phyloP scores from a whole-genome alignment of 2,888 invertebrate species.

The Timema podura region DNA sequence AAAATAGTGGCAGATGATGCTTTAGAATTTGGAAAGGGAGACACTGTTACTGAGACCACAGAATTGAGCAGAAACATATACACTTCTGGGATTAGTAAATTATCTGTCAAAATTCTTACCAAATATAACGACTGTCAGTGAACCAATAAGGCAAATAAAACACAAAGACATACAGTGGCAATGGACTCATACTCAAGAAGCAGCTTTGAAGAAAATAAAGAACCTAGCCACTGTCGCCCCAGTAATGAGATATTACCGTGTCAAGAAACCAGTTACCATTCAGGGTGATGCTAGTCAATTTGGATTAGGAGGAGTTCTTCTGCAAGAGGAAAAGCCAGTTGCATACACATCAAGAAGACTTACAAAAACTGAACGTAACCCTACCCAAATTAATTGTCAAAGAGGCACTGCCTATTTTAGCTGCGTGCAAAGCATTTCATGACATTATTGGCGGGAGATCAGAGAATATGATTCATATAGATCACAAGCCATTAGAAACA shows the following conservation, averaged over 20 bases:
- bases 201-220: neutral
- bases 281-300: neutral
- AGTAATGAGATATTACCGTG: neutral
- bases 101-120: neutral
- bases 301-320: neutral
- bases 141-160: neutral
- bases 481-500: slow-evolving; percentile 3
- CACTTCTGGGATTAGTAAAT: too few relatives aligned
- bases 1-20: slow-evolving; percentile 1
- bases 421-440: neutral
- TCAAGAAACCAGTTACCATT: neutral
- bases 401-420: neutral
- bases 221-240: neutral
- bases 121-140: neutral
- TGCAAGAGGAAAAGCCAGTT: neutral
- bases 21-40: neutral
- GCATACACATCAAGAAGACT: neutral
- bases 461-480: neutral
- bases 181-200: neutral
- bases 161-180: neutral
- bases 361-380: neutral
- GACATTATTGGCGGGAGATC: neutral
- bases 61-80: too few relatives aligned
- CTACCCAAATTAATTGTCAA: neutral
- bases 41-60: neutral